These are phyloP conservation scores for Petrocephalus zakoni DNA, from an alignment of 2,113 vertebrate genomes.

Conservation along the genomic window DNA sequence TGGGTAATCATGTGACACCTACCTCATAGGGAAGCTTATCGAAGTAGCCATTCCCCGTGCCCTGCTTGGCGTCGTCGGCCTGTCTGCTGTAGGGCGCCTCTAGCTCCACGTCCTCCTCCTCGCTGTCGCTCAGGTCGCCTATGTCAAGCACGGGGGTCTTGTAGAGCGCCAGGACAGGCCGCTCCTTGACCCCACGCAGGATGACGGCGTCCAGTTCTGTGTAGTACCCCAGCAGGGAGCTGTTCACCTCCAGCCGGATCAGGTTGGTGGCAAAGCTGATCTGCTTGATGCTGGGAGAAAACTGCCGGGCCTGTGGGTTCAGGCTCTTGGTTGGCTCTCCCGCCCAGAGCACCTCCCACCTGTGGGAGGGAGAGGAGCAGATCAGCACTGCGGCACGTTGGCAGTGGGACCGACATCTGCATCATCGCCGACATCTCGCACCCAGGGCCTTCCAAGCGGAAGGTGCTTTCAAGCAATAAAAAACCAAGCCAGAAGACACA, in stretches of 20 bases:
- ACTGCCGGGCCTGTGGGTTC: slow-evolving; percentile 85
- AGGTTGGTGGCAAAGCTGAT: slow-evolving; percentile 91
- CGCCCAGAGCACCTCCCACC: slow-evolving; percentile 95
- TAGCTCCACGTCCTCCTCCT: slow-evolving; percentile 72
- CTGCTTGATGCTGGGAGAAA: slow-evolving; percentile 87
- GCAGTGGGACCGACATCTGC: background rate
- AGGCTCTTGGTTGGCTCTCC: slow-evolving; percentile 78
- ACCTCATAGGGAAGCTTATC: slow-evolving; percentile 97
- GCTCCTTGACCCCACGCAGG: slow-evolving; percentile 82
- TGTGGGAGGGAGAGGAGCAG: slow-evolving; percentile 51
- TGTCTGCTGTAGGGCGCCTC: slow-evolving; percentile 71
- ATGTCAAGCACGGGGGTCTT: slow-evolving; percentile 81
- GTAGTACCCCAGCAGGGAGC: slow-evolving; percentile 91
- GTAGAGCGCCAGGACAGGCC: slow-evolving; percentile 75
- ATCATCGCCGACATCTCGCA: background rate
- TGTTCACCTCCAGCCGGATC: slow-evolving; percentile 91
- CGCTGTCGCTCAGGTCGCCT: slow-evolving; percentile 78
- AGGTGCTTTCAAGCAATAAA: background rate
- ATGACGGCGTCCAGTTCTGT: slow-evolving; percentile 93
- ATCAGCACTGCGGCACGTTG: background rate
- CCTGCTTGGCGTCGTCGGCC: slow-evolving; percentile 61
- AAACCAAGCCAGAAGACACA: background rate
- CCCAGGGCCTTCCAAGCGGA: background rate
- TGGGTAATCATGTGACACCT: background rate
- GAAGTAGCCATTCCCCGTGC: slow-evolving; percentile 84